Base-by-base conservation (phyloP, 2,113 vertebrate genomes). In the Pycnonotus jocosus region DNA sequence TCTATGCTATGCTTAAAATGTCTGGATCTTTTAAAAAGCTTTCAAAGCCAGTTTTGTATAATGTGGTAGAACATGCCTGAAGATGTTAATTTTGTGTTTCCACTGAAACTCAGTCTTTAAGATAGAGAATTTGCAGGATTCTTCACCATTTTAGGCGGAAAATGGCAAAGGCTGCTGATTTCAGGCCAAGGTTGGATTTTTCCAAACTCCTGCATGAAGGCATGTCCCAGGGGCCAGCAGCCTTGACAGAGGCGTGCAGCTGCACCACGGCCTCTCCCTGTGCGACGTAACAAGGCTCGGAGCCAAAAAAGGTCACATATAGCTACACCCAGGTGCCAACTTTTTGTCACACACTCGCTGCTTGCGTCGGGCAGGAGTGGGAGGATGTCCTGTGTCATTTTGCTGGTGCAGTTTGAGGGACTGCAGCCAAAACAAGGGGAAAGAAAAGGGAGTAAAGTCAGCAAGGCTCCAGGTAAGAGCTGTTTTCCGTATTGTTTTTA, bases 331-430 rank as follows among this genome's bases (percentile, higher is more conserved):
- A 80, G 50, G 83, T 82, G 83, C 89, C 88, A 92, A 9, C 80
- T 77, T 83, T 83, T 76, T 80, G 77, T 57, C 86, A 80, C 71
- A 31, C 31, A 1, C 12, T 24, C 11, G 11, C 87, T 88, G 84
- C 50, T 88, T 82, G 37, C 11, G 12, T 81, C 9, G 20, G 58
- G 80, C 80, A 48, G 68, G 54, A 51, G 66, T 11, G 2, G 86
- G 70, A 87, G 89, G 95, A 95, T 81, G 89, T 94, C 91, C 96
- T 78, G 89, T 93, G 88, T 76, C 56, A 25, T 70, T 87, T 37
- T 65, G 58, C 73, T 31, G 56, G 40, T 61, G 84, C 69, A 16
- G 77, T 57, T 93, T 6, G 72, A 89, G 64, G 81, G 47, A 78
- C 0, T 14, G 50, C 37, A 57, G 77, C 74, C 70, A 88, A 81